These are phyloP conservation scores for Tyto alba DNA, from an alignment of 2,113 vertebrate species.

Conservation along the genomic window DNA sequence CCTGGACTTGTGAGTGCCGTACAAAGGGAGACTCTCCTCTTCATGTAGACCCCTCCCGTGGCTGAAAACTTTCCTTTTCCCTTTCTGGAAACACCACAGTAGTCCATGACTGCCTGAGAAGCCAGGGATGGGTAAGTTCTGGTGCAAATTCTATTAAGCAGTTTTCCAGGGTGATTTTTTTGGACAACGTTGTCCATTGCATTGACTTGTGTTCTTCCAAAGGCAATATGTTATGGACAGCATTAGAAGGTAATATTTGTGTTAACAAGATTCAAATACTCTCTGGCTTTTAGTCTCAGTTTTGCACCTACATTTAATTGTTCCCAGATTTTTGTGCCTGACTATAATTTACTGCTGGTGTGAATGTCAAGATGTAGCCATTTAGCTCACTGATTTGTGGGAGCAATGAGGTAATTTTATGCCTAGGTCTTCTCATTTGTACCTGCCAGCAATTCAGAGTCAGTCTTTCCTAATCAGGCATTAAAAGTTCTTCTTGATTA, in stretches of 20 bases:
- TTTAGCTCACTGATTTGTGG: constrained; percentile 60
- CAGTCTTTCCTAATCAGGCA: constrained; percentile 47
- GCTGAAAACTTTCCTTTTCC: neutral
- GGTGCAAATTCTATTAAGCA: neutral
- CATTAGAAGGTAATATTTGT: neutral
- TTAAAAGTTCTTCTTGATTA: constrained; percentile 58
- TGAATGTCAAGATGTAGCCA: constrained; percentile 13
- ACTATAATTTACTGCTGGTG: constrained; percentile 25
- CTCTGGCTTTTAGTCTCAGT: neutral
- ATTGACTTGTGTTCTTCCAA: neutral
- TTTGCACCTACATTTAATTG: constrained; percentile 12
- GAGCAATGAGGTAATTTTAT: constrained; percentile 59
- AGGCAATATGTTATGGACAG: neutral
- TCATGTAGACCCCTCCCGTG: neutral
- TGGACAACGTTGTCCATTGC: neutral
- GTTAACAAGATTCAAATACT: neutral
- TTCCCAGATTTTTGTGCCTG: neutral
- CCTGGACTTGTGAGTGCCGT: neutral
- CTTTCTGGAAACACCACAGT: neutral
- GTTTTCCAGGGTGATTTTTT: neutral
- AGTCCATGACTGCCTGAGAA: neutral
- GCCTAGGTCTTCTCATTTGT: constrained; percentile 48
- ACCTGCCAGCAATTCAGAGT: constrained; percentile 36
- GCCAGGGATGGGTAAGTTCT: neutral
- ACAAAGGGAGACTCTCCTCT: neutral